Base-by-base conservation (phyloP, 1,140 invertebrate species). In the Papilio machaon region DNA sequence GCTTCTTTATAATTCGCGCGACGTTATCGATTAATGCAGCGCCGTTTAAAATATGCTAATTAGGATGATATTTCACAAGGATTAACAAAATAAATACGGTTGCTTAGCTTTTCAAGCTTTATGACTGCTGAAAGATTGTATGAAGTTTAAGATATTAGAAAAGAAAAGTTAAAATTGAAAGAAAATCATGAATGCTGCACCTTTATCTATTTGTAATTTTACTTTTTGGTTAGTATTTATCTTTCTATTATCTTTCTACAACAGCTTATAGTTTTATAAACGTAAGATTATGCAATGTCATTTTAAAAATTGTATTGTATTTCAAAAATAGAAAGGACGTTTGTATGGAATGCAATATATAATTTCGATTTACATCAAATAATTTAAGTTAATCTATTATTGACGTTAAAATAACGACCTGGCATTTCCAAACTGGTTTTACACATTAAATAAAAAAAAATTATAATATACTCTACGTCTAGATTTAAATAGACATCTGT, bases 391-490 rank as follows among this genome's bases (percentile, higher is more conserved):
- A 11, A 54, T 54, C 8, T 60, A 23, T 17, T 17, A 54, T 54
- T 54, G 17, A 58, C 54, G 17, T 58, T 64, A 64, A 64, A 64
- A 64, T 64, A 64, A 64, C n/a, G 60, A 64, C 11, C 19, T 64
- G 60, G 60, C 60, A 64, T 64, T 64, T 64, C 23, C 9, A 64
- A 64, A 64, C 60, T 64, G 60, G 60, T 64, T 30, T 64, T 64
- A n/a, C 17, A 58, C 5, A 58, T 58, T n/a, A 58, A 58, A 58
- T 58, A 58, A 58, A 58, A 30, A 58, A 58, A 58, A 19, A 58
- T 58, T 58, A n/a, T 58, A 58, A n/a, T n/a, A 52, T 52, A 43
- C 38, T 52, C 49, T 52, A 58, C 7, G 54, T 58, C 15, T 58
- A 58, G 54, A 58, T 58, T 58, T 17, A 58, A 58, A 58, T 58